These are phyloP conservation scores for Leptopilina myrica DNA, from an alignment of 2,888 invertebrate genomes.

Conservation along the genomic window DNA sequence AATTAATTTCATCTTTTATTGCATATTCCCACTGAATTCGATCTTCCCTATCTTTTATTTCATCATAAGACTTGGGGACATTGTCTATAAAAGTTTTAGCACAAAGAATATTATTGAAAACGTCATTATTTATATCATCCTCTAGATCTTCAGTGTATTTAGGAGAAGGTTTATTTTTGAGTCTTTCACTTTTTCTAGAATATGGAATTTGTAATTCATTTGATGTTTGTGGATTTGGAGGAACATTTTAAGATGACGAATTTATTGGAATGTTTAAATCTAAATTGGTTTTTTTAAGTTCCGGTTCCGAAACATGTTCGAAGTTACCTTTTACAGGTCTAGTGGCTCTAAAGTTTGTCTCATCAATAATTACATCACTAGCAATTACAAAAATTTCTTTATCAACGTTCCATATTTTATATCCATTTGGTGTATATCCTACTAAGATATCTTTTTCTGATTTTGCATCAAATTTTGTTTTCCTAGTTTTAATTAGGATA, in stretches of 20 bases:
- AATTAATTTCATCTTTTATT: constrained; percentile 49
- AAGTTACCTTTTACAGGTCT: background rate
- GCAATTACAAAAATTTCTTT: too few relatives aligned
- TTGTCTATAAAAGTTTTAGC: background rate
- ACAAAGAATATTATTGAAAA: background rate
- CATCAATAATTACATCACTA: background rate
- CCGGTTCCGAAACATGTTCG: background rate
- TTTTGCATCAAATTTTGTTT: too few relatives aligned
- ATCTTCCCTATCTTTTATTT: constrained; percentile 49
- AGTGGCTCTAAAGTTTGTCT: background rate
- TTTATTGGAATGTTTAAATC: background rate
- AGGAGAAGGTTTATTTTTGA: background rate
- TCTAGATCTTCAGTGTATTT: background rate
- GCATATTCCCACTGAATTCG: constrained; percentile 46
- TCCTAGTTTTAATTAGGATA: too few relatives aligned
- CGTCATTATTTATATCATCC: background rate
- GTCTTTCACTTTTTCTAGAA: constrained; percentile 16
- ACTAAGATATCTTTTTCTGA: too few relatives aligned
- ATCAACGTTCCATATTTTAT: too few relatives aligned
- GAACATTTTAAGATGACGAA: background rate
- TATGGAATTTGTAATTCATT: background rate
- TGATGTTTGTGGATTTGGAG: background rate
- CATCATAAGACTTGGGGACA: background rate
- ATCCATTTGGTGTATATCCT: too few relatives aligned
- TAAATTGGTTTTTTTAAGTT: background rate